Evolutionary conservation across 2,797 vertebrate genomes (phyloP).

Genomic region (Phylloscopus collybita): DNA sequence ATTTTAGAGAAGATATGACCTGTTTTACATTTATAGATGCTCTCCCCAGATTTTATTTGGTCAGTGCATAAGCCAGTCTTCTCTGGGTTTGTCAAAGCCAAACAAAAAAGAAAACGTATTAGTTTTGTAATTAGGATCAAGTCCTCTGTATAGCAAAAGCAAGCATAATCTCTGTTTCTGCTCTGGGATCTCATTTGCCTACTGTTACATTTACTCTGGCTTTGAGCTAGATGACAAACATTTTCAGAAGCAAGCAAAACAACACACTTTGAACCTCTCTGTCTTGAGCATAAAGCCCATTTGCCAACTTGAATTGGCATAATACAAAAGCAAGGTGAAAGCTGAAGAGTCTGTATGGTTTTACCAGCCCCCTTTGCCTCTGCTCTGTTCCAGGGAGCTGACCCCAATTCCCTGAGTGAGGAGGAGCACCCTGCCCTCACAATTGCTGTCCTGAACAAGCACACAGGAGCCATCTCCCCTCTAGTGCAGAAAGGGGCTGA

Average conservation of each 20-base stretch:
- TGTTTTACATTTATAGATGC: neutral
- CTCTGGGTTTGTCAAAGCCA: neutral
- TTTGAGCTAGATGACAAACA: neutral
- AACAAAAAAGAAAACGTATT: neutral
- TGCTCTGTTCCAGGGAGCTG: slow-evolving; percentile 79
- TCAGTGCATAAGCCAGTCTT: accelerated
- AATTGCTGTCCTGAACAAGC: slow-evolving; percentile 78
- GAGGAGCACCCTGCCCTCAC: slow-evolving; percentile 75
- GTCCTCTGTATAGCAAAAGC: neutral
- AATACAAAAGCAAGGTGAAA: neutral
- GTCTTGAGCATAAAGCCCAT: neutral
- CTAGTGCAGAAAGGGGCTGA: slow-evolving; percentile 83
- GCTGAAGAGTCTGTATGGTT: neutral
- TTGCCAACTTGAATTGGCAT: neutral
- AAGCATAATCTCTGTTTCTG: neutral
- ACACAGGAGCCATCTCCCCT: slow-evolving; percentile 77
- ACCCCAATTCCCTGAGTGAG: slow-evolving; percentile 77
- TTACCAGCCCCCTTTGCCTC: neutral
- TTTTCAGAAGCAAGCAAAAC: neutral
- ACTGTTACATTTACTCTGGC: neutral
- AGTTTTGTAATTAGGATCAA: neutral
- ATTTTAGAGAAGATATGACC: neutral
- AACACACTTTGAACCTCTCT: neutral
- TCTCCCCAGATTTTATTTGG: neutral
- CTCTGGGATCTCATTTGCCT: neutral